Evolutionary conservation across 1,140 invertebrate species (phyloP), one percentile per base, ranked within the genome.

Genomic region (Lepidurus apus): DNA sequence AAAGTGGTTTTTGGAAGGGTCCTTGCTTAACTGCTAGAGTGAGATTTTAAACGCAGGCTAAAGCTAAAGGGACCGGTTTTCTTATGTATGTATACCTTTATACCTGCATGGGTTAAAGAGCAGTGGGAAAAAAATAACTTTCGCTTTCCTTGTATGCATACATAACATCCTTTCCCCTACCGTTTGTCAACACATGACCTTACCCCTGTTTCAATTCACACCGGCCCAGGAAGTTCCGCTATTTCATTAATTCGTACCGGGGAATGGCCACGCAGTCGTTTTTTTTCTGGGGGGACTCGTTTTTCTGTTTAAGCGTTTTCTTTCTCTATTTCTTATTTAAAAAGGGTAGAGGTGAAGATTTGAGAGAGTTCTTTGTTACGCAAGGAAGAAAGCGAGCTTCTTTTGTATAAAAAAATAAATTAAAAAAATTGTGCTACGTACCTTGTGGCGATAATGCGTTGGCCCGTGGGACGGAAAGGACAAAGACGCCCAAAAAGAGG

Each of bases 371-470:
- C 5, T 47, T 47, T 47, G 45, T 34, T 47, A 7, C 45, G 17
- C 17, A 11, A 47, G 1, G 10, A 47, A 17, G 10, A 47, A 10
- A 17, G 17, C 17, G 45, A 47, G 10, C 10, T 47, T 11, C 17
- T 17, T 17, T 11, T 47, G 45, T 17, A 9, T 47, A 11, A 7
- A 7, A 11, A 11, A 47, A 47, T 47, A 47, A 65, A 21, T 21
- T 0, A n/a, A 65, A 34, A 34, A 34, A 34, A 34, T 3, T 34
- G 1, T 34, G 34, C 34, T 34, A 34, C 1, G 13, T 65, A 65
- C 53, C 53, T 65, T 65, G 53, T 65, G 53, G 53, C 53, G 53
- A 65, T 65, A 65, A 65, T 13, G 53, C 53, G 53, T 65, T 65
- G 53, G 21, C 13, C 53, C 53, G 8, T 65, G 53, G 21, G 53